Base-by-base conservation (phyloP, 92 coral and sea anemone genomes). In the Porites evermanni region DNA sequence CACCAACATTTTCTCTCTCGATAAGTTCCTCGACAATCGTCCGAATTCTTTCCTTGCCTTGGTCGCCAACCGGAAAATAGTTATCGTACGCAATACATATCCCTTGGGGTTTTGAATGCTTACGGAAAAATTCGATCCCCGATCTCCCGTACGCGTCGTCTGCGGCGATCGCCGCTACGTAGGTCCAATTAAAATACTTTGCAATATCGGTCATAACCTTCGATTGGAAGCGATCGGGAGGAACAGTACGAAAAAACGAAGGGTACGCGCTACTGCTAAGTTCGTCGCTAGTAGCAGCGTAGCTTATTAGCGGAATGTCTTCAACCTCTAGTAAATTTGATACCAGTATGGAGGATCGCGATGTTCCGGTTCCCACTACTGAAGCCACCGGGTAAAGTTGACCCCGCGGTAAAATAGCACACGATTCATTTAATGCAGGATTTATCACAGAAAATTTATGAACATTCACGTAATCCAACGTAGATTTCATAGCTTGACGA, bases 151-250 rank as follows among this genome's bases (percentile, higher is more conserved):
- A 96, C 0, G 98, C 87, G 16, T 94, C 95, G 32, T 94, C 98
- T 7, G 78, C 88, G 13, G 93, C 94, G 7, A 96, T 81, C 0
- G 95, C 93, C 12, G 95, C 94, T 3, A 96, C 94, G 64, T 94
- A 94, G 0, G 95, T 92, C 98, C 98, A 96, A 80, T 96, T 91
- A 64, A 94, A 96, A 75, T 91, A 74, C 9, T 52, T 21, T 0
- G 95, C 93, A 0, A 96, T 71, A 63, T 96, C 98, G 3, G 91
- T 87, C 91, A 96, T 96, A 19, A 94, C 98, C 65, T 89, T 88
- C 4, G 96, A 92, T 79, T 94, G 98, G 66, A 93, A 92, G 16
- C 93, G 88, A 52, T 96, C 98, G 16, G 98, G 95, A 8, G 98
- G 98, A 64, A 94, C 93, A 1, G 98, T 96, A 14, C 98, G 95